These are phyloP conservation scores for Axinella damicornis DNA, from an alignment of 37 sponge, comb jelly and placozoan species.

Conservation along the genomic window DNA sequence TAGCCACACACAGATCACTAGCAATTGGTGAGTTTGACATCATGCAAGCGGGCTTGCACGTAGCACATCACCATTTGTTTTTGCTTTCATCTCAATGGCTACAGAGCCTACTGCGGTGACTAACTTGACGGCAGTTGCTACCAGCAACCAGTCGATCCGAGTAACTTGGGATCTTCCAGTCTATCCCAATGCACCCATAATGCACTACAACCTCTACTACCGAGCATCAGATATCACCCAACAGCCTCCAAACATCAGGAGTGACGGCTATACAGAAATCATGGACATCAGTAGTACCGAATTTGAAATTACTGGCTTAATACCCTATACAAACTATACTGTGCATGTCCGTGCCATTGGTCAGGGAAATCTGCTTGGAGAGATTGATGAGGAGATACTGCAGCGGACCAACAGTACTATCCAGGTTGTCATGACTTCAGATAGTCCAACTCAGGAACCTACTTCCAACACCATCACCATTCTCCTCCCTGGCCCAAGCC, in stretches of 20 bases:
- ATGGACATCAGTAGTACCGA: no score
- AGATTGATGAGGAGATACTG: neutral
- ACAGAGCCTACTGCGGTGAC: constrained; percentile 31
- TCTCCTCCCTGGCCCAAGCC: neutral
- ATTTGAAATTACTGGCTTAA: constrained; percentile 12
- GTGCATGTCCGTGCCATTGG: constrained; percentile 39
- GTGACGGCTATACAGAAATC: no score
- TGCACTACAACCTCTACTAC: constrained; percentile 5
- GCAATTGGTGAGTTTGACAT: constrained; percentile 23
- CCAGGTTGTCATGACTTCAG: neutral
- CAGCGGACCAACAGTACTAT: neutral
- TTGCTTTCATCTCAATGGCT: neutral
- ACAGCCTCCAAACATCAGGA: no score
- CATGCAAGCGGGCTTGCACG: neutral
- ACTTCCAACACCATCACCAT: neutral
- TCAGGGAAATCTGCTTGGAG: neutral
- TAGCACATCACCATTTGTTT: neutral
- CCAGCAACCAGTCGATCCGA: neutral
- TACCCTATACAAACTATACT: constrained; percentile 24
- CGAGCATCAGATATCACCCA: no score
- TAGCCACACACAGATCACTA: neutral
- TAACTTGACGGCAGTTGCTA: constrained; percentile 10
- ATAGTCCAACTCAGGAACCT: neutral
- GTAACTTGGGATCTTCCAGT: constrained; percentile 38
- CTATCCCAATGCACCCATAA: constrained; percentile 40